Base-by-base conservation (phyloP, 1,140 invertebrate genomes). In the Leptinotarsa lineolata region DNA sequence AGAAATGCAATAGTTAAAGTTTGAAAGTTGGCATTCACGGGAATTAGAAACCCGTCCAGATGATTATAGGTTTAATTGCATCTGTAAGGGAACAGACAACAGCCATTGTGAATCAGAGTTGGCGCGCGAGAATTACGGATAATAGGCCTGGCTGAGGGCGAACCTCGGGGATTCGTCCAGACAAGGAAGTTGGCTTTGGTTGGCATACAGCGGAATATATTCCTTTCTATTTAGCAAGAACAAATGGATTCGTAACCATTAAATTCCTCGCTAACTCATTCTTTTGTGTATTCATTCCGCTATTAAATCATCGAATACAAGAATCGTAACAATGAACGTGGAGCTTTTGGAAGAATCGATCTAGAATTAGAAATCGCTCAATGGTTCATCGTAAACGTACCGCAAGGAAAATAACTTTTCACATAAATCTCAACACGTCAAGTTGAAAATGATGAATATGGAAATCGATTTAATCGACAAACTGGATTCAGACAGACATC, bases 221-320 rank as follows among this genome's bases (percentile, higher is more conserved):
- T 79, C 76, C 74, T 77, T 77, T 74, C 78, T 79, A 77, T 79
- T 79, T 77, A 77, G 75, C 74, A 72, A 30, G 74, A 76, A 77
- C 76, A 79, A 79, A 79, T 70, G 76, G 74, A 79, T 77, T 76
- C 73, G 59, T 68, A 77, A 72, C 71, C 73, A 75, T 68, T 77
- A 77, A 75, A 76, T 75, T 72, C 18, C 45, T 1, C 61, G 48
- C 48, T 18, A 54, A 54, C 48, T 18, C 48, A 54, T 54, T 54
- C 48, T 54, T 54, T 54, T 54, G 16, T 54, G 48, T 54, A 54
- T 54, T 1, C 48, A 54, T 13, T 54, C 4, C n/a, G 6, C 48
- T 18, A 54, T 15, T 54, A 54, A 54, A 54, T 54, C 48, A 16
- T 54, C 48, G 48, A 3, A 18, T 4, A 54, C 48, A 54, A 54